These are phyloP conservation scores for Sinhomidia bicolor DNA, from an alignment of 2,888 invertebrate species.

Conservation along the genomic window DNA sequence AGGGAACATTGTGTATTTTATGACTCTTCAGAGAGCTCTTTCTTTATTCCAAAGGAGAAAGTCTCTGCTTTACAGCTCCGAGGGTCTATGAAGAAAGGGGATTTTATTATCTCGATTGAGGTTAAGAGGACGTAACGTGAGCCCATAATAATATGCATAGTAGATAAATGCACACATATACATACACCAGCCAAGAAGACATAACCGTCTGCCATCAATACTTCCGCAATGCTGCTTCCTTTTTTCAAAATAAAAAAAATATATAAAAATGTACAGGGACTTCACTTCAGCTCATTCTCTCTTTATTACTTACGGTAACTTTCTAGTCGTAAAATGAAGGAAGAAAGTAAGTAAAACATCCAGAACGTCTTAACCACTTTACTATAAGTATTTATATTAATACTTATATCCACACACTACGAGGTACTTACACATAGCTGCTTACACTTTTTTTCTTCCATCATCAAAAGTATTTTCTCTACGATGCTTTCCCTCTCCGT, in stretches of 20 bases:
- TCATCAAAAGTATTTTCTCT: neutral
- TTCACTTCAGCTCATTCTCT: constrained; percentile 24
- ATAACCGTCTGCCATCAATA: constrained; percentile 60
- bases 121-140: constrained; percentile 68
- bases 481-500: neutral
- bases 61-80: constrained; percentile 58
- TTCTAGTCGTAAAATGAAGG: constrained; percentile 55
- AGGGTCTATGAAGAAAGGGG: constrained; percentile 57
- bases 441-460: constrained; percentile 14
- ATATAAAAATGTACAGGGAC: constrained; percentile 34
- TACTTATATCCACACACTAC: no score
- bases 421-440: neutral
- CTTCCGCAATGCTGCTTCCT: constrained; percentile 51
- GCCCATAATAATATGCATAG: constrained; percentile 53
- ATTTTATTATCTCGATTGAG: constrained; percentile 72
- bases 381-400: neutral
- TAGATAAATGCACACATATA: no score
- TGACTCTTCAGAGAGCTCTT: constrained; percentile 61
- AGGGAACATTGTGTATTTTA: constrained; percentile 68
- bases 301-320: constrained; percentile 57
- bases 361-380: constrained; percentile 18
- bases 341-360: constrained; percentile 47
- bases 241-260: no score
- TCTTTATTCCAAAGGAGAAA: constrained; percentile 35
- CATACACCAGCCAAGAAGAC: no score